Evolutionary conservation across 2,888 invertebrate genomes (phyloP), one percentile per base, ranked within the genome.

Genomic region (Onchidella celtica): DNA sequence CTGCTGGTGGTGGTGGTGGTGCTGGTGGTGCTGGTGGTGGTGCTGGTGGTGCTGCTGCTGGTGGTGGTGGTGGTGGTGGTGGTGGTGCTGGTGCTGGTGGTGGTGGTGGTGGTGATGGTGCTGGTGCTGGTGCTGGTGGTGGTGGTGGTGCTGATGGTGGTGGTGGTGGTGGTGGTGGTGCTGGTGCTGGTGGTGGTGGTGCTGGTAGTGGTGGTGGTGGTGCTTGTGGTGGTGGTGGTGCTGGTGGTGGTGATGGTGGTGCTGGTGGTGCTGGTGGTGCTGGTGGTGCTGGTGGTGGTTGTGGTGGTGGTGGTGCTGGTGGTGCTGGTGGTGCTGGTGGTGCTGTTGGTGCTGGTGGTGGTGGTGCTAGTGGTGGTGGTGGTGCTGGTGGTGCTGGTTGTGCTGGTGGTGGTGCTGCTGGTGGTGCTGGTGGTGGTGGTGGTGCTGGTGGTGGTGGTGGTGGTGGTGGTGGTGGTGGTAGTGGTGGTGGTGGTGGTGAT

Each of bases 381-480:
- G n/a, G n/a, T n/a, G n/a, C n/a, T n/a, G n/a, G 34, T 74, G 29
- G 34, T 74, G 21, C 17, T 59, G 17, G 21, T 74, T 21, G 29
- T 74, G 24, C 21, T 59, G 34, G 32, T 32, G 34, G 29, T 74
- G 34, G 29, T 74, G 24, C 2, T 74, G 24, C 17, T 74, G 24
- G 32, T 74, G 21, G 29, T 59, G 34, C 21, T 59, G 34, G 29
- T 74, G 34, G 29, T 74, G 24, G 21, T 74, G 32, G 29, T 73
- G 32, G 29, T 73, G 57, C 47, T 73, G 57, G 40, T 73, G 57
- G 55, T 73, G 32, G 29, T 73, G 32, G 40, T 73, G 57, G 40
- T 57, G 57, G 40, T 73, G 57, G 40, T 73, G 57, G 55, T 73
- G 27, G 29, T 73, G 32, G 40, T 73, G 11, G 27, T 63, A n/a